phyloP scores from a whole-genome alignment of 2,888 invertebrate genomes.

The Apodemia zela region DNA sequence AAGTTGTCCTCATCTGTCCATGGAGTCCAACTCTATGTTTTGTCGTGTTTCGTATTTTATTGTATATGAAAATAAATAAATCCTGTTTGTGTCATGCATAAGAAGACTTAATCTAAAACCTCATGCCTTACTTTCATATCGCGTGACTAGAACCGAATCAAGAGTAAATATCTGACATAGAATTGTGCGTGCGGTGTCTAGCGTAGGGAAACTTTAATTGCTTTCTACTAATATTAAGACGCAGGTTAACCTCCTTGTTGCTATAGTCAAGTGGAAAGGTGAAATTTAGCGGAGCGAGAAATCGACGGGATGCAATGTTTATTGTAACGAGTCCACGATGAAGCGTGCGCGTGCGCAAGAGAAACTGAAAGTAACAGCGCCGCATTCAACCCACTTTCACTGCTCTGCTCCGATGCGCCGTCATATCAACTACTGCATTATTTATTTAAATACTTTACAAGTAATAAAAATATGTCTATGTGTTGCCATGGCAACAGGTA shows the following conservation, averaged over 20 bases:
- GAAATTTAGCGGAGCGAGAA: slow-evolving; percentile 78
- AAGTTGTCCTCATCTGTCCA: no score
- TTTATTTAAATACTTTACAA: neutral
- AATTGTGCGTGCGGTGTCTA: slow-evolving; percentile 37
- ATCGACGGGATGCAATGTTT: slow-evolving; percentile 78
- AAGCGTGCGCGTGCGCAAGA: slow-evolving; percentile 64
- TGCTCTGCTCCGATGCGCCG: slow-evolving; percentile 44
- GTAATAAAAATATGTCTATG: neutral
- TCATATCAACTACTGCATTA: slow-evolving; percentile 15
- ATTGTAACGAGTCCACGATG: slow-evolving; percentile 74
- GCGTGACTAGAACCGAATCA: neutral
- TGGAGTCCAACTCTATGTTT: no score
- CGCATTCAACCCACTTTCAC: slow-evolving; percentile 79
- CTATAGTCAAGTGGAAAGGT: slow-evolving; percentile 70
- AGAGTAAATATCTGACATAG: neutral
- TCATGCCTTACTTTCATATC: neutral
- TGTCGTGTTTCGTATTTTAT: no score
- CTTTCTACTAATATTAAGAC: slow-evolving; percentile 56
- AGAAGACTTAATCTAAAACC: no score
- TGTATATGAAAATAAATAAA: no score
- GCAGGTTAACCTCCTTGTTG: slow-evolving; percentile 59
- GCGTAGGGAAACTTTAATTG: slow-evolving; percentile 28
- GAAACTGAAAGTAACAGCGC: slow-evolving; percentile 78
- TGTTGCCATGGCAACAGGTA: neutral
- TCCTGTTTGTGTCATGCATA: no score